phyloP scores from a whole-genome alignment of 1,140 invertebrate species.

The Hormaphis cornu region DNA sequence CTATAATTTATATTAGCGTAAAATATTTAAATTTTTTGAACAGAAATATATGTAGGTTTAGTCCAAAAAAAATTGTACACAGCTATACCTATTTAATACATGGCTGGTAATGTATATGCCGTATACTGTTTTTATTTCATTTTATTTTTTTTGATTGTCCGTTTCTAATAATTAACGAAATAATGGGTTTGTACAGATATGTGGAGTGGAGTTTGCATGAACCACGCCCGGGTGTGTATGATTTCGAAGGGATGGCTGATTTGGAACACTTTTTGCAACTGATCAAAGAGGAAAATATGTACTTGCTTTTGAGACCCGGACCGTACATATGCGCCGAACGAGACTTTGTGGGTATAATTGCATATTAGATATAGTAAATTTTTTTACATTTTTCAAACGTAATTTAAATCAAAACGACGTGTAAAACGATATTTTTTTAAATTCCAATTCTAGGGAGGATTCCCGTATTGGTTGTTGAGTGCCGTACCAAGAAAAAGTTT shows the following conservation, averaged over 20 bases:
- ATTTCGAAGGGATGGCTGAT: constrained; percentile 70
- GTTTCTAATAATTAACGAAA: no score
- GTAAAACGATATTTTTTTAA: constrained; percentile 13
- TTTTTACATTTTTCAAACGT: no score
- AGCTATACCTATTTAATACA: no score
- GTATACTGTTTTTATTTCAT: no score
- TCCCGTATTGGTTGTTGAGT: constrained; percentile 70
- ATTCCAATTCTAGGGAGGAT: constrained; percentile 57
- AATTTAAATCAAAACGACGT: no score
- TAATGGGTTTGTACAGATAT: constrained; percentile 64
- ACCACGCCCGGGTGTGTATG: constrained; percentile 55
- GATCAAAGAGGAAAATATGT: constrained; percentile 69
- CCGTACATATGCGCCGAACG: constrained; percentile 88
- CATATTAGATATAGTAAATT: no score
- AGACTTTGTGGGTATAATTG: constrained; percentile 51
- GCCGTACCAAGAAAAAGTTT: constrained; percentile 59
- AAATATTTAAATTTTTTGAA: no score
- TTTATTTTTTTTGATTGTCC: no score
- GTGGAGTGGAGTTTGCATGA: constrained; percentile 92
- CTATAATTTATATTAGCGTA: no score
- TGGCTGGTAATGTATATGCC: no score
- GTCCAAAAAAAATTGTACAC: no score
- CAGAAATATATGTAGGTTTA: no score
- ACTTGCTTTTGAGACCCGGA: constrained; percentile 77
- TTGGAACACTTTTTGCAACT: constrained; percentile 64